Percentiles rank a stretch among this genome's conserved stretches.
phyloP scores from a whole-genome alignment of 2,797 vertebrate genomes.

The Coregonus ussuriensis region DNA sequence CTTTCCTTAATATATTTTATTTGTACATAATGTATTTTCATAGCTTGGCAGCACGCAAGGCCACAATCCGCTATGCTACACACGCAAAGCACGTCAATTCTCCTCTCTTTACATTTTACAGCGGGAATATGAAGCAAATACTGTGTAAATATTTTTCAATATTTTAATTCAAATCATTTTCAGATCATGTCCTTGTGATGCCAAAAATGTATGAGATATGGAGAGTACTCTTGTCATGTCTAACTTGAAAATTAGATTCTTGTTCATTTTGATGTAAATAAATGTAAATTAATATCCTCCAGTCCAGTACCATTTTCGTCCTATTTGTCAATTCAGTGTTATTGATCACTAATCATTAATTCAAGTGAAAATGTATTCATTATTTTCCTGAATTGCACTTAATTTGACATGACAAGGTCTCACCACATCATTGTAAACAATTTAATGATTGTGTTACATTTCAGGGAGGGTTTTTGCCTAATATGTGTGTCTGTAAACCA shows the following conservation, averaged over 20 bases:
- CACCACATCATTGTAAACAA: slow-evolving; percentile 26
- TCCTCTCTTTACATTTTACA: neutral
- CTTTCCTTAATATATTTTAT: neutral
- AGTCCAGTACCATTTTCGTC: slow-evolving; percentile 30
- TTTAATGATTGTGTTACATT: slow-evolving; percentile 41
- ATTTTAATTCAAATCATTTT: slow-evolving; percentile 54
- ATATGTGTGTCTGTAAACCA: neutral
- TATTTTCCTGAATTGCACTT: slow-evolving; percentile 22
- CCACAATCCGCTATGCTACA: neutral
- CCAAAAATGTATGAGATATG: slow-evolving; percentile 54
- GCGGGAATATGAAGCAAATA: neutral
- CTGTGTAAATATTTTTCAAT: slow-evolving; percentile 46
- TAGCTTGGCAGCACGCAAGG: neutral
- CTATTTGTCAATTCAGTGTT: slow-evolving; percentile 42
- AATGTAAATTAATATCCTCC: slow-evolving; percentile 45
- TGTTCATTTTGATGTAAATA: slow-evolving; percentile 27
- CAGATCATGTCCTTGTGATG: slow-evolving; percentile 53
- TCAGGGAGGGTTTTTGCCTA: neutral
- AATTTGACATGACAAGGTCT: slow-evolving; percentile 67
- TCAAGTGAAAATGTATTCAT: slow-evolving; percentile 44
- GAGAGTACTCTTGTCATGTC: slow-evolving; percentile 42
- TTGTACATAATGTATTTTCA: neutral
- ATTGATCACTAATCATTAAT: slow-evolving; percentile 54
- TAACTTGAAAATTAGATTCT: slow-evolving; percentile 27
- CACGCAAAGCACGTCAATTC: neutral